These are phyloP conservation scores for Orthosia cruda DNA, from an alignment of 2,888 invertebrate genomes.

Conservation along the genomic window DNA sequence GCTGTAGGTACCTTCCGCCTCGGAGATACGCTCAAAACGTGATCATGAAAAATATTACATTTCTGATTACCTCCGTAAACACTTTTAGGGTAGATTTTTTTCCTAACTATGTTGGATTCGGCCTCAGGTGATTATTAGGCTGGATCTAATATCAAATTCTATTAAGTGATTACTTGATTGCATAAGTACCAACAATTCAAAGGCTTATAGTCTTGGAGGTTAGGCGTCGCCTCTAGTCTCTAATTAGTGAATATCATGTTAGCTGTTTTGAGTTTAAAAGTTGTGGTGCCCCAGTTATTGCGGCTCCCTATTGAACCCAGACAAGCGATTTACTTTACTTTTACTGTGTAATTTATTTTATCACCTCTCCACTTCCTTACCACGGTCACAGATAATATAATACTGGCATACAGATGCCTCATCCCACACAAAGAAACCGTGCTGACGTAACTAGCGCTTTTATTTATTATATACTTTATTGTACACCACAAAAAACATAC, in stretches of 20 bases:
- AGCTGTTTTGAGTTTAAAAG: background rate
- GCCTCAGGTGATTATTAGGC: background rate
- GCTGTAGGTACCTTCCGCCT: background rate
- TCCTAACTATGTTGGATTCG: background rate
- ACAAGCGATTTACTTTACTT: too few relatives aligned
- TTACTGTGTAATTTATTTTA: too few relatives aligned
- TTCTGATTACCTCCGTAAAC: constrained; percentile 58
- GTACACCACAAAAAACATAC: too few relatives aligned
- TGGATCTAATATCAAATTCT: constrained; percentile 3
- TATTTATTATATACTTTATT: too few relatives aligned
- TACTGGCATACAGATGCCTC: too few relatives aligned
- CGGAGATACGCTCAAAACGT: constrained; percentile 46
- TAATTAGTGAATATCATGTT: background rate
- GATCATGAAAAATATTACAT: constrained; percentile 62
- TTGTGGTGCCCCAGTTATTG: too few relatives aligned
- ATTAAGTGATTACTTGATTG: background rate
- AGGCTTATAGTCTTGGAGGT: background rate
- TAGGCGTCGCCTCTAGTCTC: background rate
- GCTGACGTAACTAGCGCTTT: too few relatives aligned
- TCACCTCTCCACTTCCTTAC: too few relatives aligned
- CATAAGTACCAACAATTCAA: background rate
- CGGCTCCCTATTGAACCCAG: too few relatives aligned
- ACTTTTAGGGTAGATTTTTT: constrained; percentile 33
- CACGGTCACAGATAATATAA: too few relatives aligned
- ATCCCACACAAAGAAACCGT: too few relatives aligned